Conservation (phyloP, 2,797 vertebrate species). For the Coregonus ussuriensis region DNA sequence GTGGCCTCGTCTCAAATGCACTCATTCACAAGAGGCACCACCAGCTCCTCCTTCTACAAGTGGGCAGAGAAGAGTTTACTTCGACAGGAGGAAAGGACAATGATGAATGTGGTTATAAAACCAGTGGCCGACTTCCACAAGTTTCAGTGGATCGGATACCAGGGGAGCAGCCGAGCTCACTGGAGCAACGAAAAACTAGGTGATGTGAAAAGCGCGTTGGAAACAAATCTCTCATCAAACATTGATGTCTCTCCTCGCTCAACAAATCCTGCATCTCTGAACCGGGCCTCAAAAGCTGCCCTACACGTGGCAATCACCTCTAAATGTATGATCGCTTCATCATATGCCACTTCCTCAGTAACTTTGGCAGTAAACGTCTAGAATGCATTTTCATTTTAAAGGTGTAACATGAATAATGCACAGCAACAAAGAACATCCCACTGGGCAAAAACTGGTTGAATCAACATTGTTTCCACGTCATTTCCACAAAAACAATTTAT, state of each 20-base stretch:
- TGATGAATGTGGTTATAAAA: slow-evolving; percentile 69
- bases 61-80: slow-evolving; percentile 32
- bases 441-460: no score
- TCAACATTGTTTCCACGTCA: no score
- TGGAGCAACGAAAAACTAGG: slow-evolving; percentile 37
- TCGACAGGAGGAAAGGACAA: slow-evolving; percentile 32
- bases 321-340: slow-evolving; percentile 32
- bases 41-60: slow-evolving; percentile 30
- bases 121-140: slow-evolving; percentile 53
- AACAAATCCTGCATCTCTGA: slow-evolving; percentile 18
- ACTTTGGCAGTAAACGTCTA: slow-evolving; percentile 40
- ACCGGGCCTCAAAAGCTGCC: slow-evolving; percentile 29
- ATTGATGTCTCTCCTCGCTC: slow-evolving; percentile 32
- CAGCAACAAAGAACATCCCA: slow-evolving; percentile 16
- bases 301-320: slow-evolving; percentile 17
- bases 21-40: slow-evolving; percentile 49
- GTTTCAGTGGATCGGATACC: slow-evolving; percentile 64
- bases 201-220: slow-evolving; percentile 44
- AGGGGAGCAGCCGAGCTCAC: slow-evolving; percentile 42
- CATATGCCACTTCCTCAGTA: slow-evolving; percentile 24
- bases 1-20: slow-evolving; percentile 30
- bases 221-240: slow-evolving; percentile 55
- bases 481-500: no score
- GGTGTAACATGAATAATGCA: slow-evolving; percentile 54
- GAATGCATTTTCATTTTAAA: slow-evolving; percentile 59